A percentile compares a stretch with the other conserved stretches of the same genome.
Evolutionary conservation across 2,797 vertebrate genomes (phyloP).

Genomic region (Neosalanx taihuensis): DNA sequence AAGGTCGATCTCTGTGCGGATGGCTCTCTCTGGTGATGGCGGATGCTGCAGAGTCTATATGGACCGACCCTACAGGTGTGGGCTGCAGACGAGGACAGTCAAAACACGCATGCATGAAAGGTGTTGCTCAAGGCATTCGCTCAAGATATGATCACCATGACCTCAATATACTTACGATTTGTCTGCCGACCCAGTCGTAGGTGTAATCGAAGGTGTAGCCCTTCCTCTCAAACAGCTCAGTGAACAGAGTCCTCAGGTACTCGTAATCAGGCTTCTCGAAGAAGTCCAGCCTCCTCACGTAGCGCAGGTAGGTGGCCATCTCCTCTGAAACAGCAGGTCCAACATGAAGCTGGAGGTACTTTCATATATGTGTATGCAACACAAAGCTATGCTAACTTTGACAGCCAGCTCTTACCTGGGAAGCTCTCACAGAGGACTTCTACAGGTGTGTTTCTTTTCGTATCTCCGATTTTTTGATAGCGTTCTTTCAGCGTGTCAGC

Average conservation of each 20-base stretch:
- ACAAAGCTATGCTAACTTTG: too few relatives aligned
- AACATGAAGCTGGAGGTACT: background rate
- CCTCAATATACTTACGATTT: conserved; percentile 84
- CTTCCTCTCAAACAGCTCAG: conserved; percentile 94
- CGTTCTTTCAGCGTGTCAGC: conserved; percentile 97
- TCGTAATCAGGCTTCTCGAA: conserved; percentile 99
- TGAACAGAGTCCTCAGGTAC: conserved; percentile 94
- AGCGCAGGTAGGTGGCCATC: conserved; percentile 97
- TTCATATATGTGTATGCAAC: too few relatives aligned
- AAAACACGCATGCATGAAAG: background rate
- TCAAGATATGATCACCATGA: background rate
- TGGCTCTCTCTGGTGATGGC: conserved; percentile 91
- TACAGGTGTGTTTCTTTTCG: conserved; percentile 96
- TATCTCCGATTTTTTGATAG: conserved; percentile 99
- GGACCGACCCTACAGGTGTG: conserved; percentile 93
- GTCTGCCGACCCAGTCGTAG: conserved; percentile 97
- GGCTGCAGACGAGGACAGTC: conserved; percentile 72
- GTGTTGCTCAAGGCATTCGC: background rate
- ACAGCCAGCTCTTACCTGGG: conserved; percentile 77
- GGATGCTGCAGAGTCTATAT: conserved; percentile 91
- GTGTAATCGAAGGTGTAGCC: conserved; percentile 97
- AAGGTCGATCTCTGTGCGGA: conserved; percentile 86
- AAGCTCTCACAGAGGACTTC: conserved; percentile 99
- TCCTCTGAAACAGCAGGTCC: conserved; percentile 79
- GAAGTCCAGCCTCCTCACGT: conserved; percentile 94